Conservation (phyloP, 2,888 invertebrate species). For the Rhogogaster chlorosoma region DNA sequence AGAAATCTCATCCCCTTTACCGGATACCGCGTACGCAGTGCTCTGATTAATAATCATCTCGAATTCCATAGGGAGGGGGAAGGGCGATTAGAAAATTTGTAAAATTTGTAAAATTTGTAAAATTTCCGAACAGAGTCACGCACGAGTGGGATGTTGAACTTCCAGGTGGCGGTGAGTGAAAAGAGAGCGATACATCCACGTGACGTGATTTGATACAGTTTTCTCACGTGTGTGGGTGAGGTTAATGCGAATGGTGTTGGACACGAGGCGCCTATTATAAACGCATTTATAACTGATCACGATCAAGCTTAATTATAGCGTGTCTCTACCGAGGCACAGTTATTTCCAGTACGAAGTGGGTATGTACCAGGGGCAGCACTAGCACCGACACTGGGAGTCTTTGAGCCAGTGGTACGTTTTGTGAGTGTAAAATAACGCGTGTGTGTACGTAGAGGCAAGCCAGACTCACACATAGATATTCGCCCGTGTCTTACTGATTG, state of each 20-base stretch:
- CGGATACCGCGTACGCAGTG: no score
- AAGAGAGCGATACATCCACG: background rate
- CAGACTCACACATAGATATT: background rate
- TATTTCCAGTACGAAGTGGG: background rate
- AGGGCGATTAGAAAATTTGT: background rate
- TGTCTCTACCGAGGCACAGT: constrained; percentile 20
- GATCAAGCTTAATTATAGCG: constrained; percentile 66
- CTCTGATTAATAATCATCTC: no score
- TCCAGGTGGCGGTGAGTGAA: background rate
- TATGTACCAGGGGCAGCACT: background rate
- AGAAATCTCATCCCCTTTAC: background rate
- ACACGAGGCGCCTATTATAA: constrained; percentile 63
- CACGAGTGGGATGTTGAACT: background rate
- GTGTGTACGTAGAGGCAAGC: background rate
- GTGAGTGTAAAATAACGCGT: background rate
- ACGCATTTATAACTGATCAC: constrained; percentile 65
- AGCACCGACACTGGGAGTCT: background rate
- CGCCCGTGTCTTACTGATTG: background rate
- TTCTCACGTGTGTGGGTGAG: background rate
- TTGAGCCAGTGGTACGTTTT: background rate
- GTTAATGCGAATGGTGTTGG: constrained; percentile 56
- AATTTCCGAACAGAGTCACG: background rate
- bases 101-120: background rate
- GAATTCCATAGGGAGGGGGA: background rate
- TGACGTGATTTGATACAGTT: background rate